Percentiles rank a stretch among this genome's conserved stretches.
Evolutionary conservation across 2,888 invertebrate genomes (phyloP).

Genomic region (Harmothoe impar): DNA sequence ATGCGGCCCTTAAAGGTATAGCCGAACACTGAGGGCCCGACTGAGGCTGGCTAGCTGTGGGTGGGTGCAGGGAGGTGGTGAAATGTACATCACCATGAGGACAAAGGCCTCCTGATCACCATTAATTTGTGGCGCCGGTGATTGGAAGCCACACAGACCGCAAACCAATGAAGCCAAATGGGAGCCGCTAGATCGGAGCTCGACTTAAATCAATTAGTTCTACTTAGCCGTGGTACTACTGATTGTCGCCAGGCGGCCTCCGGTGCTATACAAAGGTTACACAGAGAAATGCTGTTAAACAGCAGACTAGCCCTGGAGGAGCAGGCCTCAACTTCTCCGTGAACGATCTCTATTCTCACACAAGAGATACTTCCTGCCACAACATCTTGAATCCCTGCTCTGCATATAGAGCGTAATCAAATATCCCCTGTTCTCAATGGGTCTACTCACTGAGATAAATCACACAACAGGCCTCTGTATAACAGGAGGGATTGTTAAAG

Average conservation of each 20-base stretch:
- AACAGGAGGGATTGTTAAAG: no score
- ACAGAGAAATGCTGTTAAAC: neutral
- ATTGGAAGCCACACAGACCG: conserved; percentile 36
- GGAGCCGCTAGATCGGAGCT: conserved; percentile 4
- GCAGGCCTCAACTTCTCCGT: no score
- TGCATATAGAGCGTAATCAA: no score
- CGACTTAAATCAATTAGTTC: conserved; percentile 42
- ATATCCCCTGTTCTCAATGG: no score
- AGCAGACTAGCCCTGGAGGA: neutral
- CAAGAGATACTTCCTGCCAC: no score
- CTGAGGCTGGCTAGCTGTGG: neutral
- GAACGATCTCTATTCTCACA: no score
- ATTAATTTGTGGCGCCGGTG: conserved; percentile 11
- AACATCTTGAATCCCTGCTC: no score
- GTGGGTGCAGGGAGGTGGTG: conserved; percentile 18
- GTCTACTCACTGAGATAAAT: no score
- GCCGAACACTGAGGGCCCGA: no score
- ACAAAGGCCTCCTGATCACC: conserved; percentile 35
- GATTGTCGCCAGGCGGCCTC: neutral
- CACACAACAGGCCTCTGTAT: no score
- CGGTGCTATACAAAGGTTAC: conserved; percentile 19
- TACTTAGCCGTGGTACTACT: neutral
- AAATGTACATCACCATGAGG: conserved; percentile 39
- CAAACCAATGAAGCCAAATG: conserved; percentile 42
- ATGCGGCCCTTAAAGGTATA: no score